Conservation (phyloP, 2,888 invertebrate species). For the Tachina grossa region DNA sequence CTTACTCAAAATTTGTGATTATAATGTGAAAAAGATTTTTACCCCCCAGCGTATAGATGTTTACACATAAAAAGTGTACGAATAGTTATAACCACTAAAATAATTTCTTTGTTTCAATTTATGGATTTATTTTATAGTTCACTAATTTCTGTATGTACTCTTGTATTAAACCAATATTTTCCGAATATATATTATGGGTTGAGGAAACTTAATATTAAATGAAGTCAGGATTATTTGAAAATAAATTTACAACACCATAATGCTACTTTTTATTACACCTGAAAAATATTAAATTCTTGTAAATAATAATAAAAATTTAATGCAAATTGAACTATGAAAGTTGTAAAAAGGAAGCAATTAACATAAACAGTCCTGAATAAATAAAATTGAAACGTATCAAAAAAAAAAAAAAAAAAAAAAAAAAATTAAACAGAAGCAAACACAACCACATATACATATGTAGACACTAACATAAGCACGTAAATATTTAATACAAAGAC, state of each 20-base stretch:
- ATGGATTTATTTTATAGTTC: too few relatives aligned
- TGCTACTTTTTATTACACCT: neutral
- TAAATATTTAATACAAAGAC: slow-evolving; percentile 28
- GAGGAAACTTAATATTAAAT: too few relatives aligned
- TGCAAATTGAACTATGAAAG: slow-evolving; percentile 58
- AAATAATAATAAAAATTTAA: slow-evolving; percentile 58
- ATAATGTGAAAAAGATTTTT: too few relatives aligned
- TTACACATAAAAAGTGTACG: too few relatives aligned
- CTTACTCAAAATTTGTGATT: too few relatives aligned
- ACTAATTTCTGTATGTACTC: too few relatives aligned
- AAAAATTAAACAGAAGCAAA: slow-evolving; percentile 36
- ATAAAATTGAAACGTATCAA: slow-evolving; percentile 39
- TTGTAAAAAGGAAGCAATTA: slow-evolving; percentile 56
- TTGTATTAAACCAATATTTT: too few relatives aligned
- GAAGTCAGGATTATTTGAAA: neutral
- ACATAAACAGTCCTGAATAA: slow-evolving; percentile 59
- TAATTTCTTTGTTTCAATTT: too few relatives aligned
- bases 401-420: too few relatives aligned
- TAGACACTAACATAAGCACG: slow-evolving; percentile 53
- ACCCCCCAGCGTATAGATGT: too few relatives aligned
- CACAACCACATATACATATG: slow-evolving; percentile 52
- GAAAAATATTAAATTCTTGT: slow-evolving; percentile 49
- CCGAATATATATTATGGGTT: too few relatives aligned
- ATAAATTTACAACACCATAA: slow-evolving; percentile 12
- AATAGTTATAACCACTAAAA: too few relatives aligned